These are phyloP conservation scores for Physella acuta DNA, from an alignment of 1,140 invertebrate genomes.

Conservation along the genomic window DNA sequence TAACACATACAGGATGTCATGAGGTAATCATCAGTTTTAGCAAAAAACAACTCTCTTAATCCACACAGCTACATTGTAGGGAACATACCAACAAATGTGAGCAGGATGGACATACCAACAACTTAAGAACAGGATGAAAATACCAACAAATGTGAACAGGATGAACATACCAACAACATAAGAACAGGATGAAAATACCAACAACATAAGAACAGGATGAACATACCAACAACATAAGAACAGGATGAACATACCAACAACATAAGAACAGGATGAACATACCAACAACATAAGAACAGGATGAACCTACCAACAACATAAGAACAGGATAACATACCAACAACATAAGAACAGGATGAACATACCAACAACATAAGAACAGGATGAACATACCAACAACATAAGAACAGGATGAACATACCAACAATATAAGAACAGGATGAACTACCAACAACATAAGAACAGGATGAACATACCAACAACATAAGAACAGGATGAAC, in stretches of 20 bases:
- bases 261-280: conserved; percentile 2
- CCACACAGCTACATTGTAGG: background rate
- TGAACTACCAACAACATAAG: too few relatives aligned
- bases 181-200: too few relatives aligned
- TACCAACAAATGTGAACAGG: too few relatives aligned
- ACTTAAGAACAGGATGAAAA: conserved; percentile 58
- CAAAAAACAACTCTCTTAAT: background rate
- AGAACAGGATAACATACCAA: too few relatives aligned
- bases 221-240: conserved; percentile 41
- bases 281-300: conserved; percentile 51
- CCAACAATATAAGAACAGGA: conserved; percentile 55
- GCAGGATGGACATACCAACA: conserved; percentile 22
- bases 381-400: too few relatives aligned
- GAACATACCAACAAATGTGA: too few relatives aligned
- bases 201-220: background rate
- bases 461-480: conserved; percentile 24
- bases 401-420: conserved; percentile 15
- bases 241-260: too few relatives aligned
- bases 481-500: conserved; percentile 59
- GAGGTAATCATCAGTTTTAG: background rate
- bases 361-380: conserved; percentile 52
- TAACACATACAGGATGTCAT: background rate
- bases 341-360: background rate
- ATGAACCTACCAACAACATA: conserved; percentile 43
- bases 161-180: conserved; percentile 43